Conservation (phyloP, 2,888 invertebrate species). For the Xestia sexstrigata region DNA sequence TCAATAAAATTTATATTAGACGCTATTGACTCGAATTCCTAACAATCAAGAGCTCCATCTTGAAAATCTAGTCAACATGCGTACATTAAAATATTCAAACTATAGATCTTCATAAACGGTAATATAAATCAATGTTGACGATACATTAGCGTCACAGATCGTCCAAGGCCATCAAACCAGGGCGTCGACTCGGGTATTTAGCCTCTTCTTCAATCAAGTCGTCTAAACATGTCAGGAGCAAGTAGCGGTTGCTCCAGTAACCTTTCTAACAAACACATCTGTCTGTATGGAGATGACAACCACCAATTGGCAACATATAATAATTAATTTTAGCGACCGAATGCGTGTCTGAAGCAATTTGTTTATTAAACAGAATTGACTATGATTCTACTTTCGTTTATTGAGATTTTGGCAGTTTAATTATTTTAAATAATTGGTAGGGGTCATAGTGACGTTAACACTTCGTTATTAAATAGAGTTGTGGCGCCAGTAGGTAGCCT, state of each 20-base stretch:
- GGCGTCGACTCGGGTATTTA: conserved; percentile 52
- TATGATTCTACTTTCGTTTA: conserved; percentile 66
- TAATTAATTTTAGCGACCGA: conserved; percentile 84
- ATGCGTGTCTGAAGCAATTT: conserved; percentile 74
- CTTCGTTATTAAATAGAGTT: not conserved
- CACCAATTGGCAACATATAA: conserved; percentile 78
- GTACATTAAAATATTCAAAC: conserved; percentile 51
- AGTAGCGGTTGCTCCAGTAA: conserved; percentile 75
- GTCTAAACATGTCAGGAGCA: conserved; percentile 64
- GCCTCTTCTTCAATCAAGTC: conserved; percentile 48
- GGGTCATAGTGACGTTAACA: conserved; percentile 13
- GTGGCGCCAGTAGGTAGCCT: not conserved
- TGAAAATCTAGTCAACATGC: conserved; percentile 25
- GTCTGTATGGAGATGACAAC: conserved; percentile 83
- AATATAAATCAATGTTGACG: conserved; percentile 60
- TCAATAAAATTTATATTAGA: conserved; percentile 40
- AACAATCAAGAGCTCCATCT: conserved; percentile 38
- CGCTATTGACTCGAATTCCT: conserved; percentile 49
- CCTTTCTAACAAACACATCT: conserved; percentile 77
- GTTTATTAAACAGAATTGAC: conserved; percentile 69
- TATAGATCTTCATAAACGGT: conserved; percentile 49
- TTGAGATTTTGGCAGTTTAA: conserved; percentile 56
- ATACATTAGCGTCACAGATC: conserved; percentile 51
- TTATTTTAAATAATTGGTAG: conserved; percentile 14
- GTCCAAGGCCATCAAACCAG: conserved; percentile 68